Conservation (phyloP, 1,140 invertebrate species). For the Heliconius melpomene region DNA sequence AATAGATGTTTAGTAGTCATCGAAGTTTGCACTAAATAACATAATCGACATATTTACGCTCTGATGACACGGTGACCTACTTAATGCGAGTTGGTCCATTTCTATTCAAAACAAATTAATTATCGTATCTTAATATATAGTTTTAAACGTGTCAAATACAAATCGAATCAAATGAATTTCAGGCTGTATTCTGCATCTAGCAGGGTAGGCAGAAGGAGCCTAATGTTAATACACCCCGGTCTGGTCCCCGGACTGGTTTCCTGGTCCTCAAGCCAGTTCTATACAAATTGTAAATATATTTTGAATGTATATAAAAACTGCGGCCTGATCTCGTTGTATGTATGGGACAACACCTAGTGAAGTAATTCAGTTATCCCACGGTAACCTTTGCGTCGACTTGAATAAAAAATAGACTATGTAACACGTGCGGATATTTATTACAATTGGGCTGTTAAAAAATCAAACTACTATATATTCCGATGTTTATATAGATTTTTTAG, state of each 20-base stretch:
- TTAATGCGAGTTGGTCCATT: conserved; percentile 12
- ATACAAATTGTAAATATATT: too few relatives aligned
- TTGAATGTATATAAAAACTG: too few relatives aligned
- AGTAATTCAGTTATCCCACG: not conserved
- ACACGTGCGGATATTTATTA: not conserved
- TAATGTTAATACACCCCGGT: too few relatives aligned
- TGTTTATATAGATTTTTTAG: too few relatives aligned
- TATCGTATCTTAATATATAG: conserved; percentile 8
- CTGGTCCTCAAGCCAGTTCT: too few relatives aligned
- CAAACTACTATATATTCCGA: too few relatives aligned
- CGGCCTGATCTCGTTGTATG: too few relatives aligned
- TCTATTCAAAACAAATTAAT: conserved; percentile 16
- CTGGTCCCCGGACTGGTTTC: too few relatives aligned
- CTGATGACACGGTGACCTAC: conserved; percentile 1
- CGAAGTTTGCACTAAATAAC: not conserved
- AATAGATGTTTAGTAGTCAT: not conserved
- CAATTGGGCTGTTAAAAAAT: not conserved
- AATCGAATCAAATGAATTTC: too few relatives aligned
- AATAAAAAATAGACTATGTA: not conserved
- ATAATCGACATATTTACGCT: not conserved
- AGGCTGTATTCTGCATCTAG: too few relatives aligned
- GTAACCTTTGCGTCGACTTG: not conserved
- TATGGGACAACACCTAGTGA: too few relatives aligned
- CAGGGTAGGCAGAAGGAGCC: too few relatives aligned
- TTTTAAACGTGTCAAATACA: not conserved